Evolutionary conservation across 2,888 invertebrate species (phyloP).

Genomic region (Steromphala cineraria): DNA sequence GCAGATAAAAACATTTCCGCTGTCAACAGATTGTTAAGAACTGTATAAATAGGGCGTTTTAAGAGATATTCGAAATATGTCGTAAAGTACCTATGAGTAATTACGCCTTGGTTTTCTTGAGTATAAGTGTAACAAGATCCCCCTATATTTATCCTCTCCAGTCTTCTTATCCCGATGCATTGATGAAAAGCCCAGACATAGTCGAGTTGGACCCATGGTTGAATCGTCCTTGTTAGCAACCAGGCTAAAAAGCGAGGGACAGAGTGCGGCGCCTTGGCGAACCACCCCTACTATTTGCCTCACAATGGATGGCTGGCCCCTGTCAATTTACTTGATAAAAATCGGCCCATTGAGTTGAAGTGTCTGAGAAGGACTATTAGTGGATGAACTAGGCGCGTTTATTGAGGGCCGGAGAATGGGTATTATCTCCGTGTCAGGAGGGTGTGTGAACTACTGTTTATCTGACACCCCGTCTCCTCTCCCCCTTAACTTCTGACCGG

Average conservation of each 20-base stretch:
- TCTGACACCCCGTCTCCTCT: too few relatives aligned
- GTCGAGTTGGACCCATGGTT: neutral
- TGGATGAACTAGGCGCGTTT: too few relatives aligned
- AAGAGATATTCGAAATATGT: neutral
- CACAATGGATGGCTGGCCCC: slow-evolving; percentile 3
- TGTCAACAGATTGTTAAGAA: neutral
- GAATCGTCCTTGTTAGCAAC: neutral
- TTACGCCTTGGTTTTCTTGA: neutral
- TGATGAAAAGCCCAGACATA: neutral
- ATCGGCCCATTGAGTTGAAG: neutral
- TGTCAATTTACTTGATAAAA: slow-evolving; percentile 11
- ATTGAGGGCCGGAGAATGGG: too few relatives aligned
- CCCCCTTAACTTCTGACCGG: too few relatives aligned
- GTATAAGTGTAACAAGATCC: neutral
- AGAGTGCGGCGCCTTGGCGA: slow-evolving; percentile 12
- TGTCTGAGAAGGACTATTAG: too few relatives aligned
- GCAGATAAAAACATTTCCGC: too few relatives aligned
- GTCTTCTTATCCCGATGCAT: neutral
- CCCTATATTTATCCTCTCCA: neutral
- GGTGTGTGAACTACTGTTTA: too few relatives aligned
- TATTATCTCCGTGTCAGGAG: too few relatives aligned
- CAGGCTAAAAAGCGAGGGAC: neutral
- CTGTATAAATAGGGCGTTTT: neutral
- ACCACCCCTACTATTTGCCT: slow-evolving; percentile 3
- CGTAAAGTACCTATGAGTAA: neutral